Evolutionary conservation across 2,888 invertebrate species (phyloP), one percentile per base, ranked within the genome.

Genomic region (Rhingia campestris): DNA sequence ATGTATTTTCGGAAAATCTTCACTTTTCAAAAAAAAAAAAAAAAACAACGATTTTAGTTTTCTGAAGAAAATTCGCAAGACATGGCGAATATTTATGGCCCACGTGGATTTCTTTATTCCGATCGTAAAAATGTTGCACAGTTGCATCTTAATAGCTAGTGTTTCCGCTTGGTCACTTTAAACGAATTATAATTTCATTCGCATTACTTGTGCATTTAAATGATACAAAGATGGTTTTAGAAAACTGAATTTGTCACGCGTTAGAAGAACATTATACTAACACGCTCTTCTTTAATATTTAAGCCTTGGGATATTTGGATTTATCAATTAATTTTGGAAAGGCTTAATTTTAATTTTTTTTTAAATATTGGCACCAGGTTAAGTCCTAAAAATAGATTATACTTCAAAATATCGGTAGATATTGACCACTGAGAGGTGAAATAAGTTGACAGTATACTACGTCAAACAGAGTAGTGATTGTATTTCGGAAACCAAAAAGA

Each of bases 1-100:
- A 59, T 69, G 45, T 70, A 81, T 81, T 81, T 81, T 81, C 64
- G 41, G 76, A 72, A 76, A 81, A 76, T 64, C 47, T 14, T 30
- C 45, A 39, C 41, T 41, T 80, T 61, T 49, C 32, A 32, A 33
- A 39, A 37, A 43, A 49, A 56, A 77, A 77, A 58, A 77, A 7
- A 51, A 37, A 53, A 47, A n/a, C n/a, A n/a, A 32, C 32, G 33
- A 14, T 59, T n/a, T 37, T 7, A 43, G 30, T 54, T 63, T 45
- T 58, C 39, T 47, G 51, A 47, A 66, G 63, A 51, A 77, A 70
- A 70, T 70, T 22, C 43, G 6, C 49, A 43, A 30, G 22, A 22
- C 22, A 22, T 22, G 22, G 47, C 12, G 51, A 63, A 79, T 49
- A 39, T 73, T 64, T 47, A 63, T 49, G 22, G 33, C 4, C 12